phyloP scores from a whole-genome alignment of 1,140 invertebrate genomes.

The Asbolus verrucosus region DNA sequence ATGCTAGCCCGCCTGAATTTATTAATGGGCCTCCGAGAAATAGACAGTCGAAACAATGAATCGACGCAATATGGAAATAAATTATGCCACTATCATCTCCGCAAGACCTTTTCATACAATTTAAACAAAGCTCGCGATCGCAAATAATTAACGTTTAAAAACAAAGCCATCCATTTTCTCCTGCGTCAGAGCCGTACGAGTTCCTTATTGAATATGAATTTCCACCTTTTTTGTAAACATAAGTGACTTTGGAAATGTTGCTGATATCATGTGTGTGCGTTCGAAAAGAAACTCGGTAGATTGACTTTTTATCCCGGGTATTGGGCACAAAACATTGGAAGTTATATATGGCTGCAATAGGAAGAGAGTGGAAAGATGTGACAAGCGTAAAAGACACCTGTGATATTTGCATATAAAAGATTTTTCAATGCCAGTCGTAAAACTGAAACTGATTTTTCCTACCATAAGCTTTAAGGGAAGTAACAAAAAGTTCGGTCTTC shows the following conservation, averaged over 20 bases:
- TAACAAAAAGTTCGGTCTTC: not conserved
- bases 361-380: constrained; percentile 20
- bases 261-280: too few species aligned
- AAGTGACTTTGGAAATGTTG: too few species aligned
- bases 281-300: not conserved
- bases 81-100: constrained; percentile 27
- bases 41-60: constrained; percentile 45
- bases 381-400: constrained; percentile 38
- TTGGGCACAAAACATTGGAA: constrained; percentile 2
- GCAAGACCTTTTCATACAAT: constrained; percentile 7
- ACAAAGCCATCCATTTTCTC: not conserved
- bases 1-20: constrained; percentile 39
- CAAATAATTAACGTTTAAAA: constrained; percentile 16
- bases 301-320: constrained; percentile 1
- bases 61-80: constrained; percentile 44
- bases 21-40: constrained; percentile 43
- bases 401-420: constrained; percentile 37
- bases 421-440: constrained; percentile 30
- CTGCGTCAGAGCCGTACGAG: too few species aligned
- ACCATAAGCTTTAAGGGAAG: constrained; percentile 4
- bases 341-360: constrained; percentile 19
- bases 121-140: not conserved
- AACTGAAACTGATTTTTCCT: constrained; percentile 32
- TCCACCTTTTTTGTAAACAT: too few species aligned
- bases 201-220: constrained; percentile 4